A percentile compares a stretch with the other conserved stretches of the same genome.
These are phyloP conservation scores for Sylvia atricapilla DNA, from an alignment of 2,113 vertebrate species.

Conservation along the genomic window DNA sequence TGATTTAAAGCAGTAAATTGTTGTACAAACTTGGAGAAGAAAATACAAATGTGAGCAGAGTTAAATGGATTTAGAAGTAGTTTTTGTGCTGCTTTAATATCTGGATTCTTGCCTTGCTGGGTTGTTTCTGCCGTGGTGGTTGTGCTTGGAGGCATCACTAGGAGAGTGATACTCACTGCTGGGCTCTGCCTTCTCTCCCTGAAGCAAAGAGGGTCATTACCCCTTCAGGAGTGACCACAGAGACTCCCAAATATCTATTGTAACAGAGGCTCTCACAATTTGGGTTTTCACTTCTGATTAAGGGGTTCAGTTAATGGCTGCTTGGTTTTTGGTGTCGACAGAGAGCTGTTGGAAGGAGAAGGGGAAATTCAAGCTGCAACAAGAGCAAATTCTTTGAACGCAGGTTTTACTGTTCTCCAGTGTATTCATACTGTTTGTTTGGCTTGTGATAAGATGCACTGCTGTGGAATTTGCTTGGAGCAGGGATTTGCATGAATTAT, in stretches of 20 bases:
- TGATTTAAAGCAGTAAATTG: not conserved
- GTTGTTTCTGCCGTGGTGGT: not conserved
- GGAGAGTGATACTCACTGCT: not conserved
- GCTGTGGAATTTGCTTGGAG: conserved; percentile 60
- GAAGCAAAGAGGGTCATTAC: not conserved
- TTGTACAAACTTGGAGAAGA: not conserved
- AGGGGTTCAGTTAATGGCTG: not conserved
- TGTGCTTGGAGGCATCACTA: not conserved
- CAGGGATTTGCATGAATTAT: conserved; percentile 53
- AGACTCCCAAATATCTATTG: accelerated
- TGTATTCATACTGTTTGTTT: not conserved
- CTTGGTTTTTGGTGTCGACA: not conserved
- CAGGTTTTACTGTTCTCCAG: not conserved
- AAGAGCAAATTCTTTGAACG: conserved; percentile 19
- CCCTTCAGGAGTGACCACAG: not conserved
- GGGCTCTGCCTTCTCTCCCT: not conserved
- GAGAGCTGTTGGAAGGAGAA: not conserved
- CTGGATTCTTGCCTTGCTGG: not conserved
- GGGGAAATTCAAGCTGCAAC: conserved; percentile 45
- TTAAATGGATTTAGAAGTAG: not conserved
- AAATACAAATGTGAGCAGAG: not conserved
- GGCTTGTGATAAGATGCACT: conserved; percentile 10
- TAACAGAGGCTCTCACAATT: not conserved
- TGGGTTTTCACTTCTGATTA: not conserved
- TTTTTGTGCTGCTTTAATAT: not conserved